Evolutionary conservation across 1,140 invertebrate species (phyloP).

Genomic region (Laupala kohalensis): DNA sequence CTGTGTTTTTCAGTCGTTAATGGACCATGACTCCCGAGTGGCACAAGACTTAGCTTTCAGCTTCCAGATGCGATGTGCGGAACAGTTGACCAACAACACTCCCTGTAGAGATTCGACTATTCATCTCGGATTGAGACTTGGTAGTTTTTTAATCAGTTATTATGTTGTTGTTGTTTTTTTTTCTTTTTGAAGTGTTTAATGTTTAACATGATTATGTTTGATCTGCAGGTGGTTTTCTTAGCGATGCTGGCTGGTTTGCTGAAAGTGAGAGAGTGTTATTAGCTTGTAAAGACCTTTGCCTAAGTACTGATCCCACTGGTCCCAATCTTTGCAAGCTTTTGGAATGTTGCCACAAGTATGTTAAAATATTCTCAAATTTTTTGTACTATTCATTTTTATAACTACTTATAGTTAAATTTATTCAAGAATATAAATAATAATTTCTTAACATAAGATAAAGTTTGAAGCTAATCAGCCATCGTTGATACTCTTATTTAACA

Average conservation of each 20-base stretch:
- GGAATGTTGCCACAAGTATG: conserved; percentile 61
- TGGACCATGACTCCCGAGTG: conserved; percentile 44
- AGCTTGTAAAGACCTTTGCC: conserved; percentile 45
- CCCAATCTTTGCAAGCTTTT: conserved; percentile 36
- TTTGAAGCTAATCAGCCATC: too few relatives aligned
- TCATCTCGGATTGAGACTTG: conserved; percentile 42
- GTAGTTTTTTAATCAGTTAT: conserved; percentile 15
- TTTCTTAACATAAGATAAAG: neutral
- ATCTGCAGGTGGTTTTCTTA: conserved; percentile 54
- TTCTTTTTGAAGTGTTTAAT: neutral
- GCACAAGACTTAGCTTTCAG: conserved; percentile 32
- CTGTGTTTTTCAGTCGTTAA: conserved; percentile 39
- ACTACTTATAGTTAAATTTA: neutral
- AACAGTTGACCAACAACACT: neutral
- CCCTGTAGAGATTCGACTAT: conserved; percentile 24
- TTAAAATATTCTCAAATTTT: neutral
- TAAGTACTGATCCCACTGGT: conserved; percentile 31
- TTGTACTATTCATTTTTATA: neutral
- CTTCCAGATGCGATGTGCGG: conserved; percentile 4
- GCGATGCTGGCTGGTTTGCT: conserved; percentile 71
- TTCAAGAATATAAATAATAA: neutral
- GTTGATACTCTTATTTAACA: too few relatives aligned
- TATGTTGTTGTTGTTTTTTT: neutral
- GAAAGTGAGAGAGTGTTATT: conserved; percentile 56
- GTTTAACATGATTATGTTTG: neutral